phyloP scores from a whole-genome alignment of 2,888 invertebrate species.

The Rugalucina vietnamica region DNA sequence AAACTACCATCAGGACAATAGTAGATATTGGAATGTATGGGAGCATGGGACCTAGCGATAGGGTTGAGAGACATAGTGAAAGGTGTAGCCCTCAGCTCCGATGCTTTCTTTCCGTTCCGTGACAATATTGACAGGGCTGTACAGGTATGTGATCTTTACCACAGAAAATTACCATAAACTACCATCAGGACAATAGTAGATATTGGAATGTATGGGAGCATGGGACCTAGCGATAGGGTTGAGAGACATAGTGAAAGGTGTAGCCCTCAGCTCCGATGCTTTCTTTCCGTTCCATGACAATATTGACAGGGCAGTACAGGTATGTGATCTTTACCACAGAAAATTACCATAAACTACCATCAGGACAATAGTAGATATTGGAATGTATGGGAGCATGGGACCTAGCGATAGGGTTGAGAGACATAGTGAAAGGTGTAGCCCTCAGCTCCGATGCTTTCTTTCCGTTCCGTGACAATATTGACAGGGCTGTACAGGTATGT shows the following conservation, averaged over 20 bases:
- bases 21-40: no score
- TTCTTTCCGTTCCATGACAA: constrained; percentile 99
- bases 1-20: no score
- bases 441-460: constrained; percentile 99
- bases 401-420: no score
- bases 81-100: constrained; percentile 93
- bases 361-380: no score
- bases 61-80: constrained; percentile 85
- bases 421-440: constrained; percentile 88
- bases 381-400: no score
- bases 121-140: constrained; percentile 97
- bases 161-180: background rate
- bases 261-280: constrained; percentile 96
- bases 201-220: no score
- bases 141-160: constrained; percentile 90
- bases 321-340: no score
- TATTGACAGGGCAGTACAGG: constrained; percentile 95
- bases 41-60: no score
- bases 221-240: constrained; percentile 75
- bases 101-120: constrained; percentile 99
- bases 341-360: no score
- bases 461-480: constrained; percentile 98
- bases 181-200: no score
- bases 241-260: constrained; percentile 86
- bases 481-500: constrained; percentile 93